Conservation (phyloP, 2,113 vertebrate species). For the Lonchura striata region DNA sequence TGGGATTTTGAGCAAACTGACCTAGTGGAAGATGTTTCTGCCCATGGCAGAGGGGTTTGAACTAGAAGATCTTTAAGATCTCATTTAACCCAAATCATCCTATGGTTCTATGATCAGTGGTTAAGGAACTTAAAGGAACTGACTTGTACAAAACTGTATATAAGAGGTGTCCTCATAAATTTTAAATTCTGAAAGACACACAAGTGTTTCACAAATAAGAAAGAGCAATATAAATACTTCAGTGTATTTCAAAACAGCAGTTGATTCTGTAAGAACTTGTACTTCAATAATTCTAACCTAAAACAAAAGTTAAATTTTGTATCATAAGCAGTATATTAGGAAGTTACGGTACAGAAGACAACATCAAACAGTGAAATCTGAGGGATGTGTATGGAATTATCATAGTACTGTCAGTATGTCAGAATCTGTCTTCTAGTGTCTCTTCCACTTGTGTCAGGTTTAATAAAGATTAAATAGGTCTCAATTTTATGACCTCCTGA, state of each 20-base stretch:
- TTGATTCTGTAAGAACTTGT: background rate
- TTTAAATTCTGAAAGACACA: background rate
- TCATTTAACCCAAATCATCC: background rate
- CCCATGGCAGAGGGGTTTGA: background rate
- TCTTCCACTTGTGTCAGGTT: background rate
- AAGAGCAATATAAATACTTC: background rate
- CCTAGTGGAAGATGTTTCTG: background rate
- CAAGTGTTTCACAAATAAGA: background rate
- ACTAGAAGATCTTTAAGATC: background rate
- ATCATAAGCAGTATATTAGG: background rate
- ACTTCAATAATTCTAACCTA: background rate
- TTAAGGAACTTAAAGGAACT: background rate
- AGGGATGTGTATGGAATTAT: background rate
- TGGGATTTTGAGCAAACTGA: background rate
- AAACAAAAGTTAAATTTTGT: background rate
- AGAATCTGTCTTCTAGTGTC: background rate
- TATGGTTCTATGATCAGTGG: too few relatives aligned
- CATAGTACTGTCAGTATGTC: background rate
- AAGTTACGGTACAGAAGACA: background rate
- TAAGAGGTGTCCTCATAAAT: background rate
- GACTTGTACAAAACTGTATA: background rate
- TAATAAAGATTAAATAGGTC: background rate
- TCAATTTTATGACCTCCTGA: background rate
- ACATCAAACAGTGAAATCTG: background rate
- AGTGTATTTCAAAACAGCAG: background rate